Evolutionary conservation across 2,888 invertebrate genomes (phyloP).

Genomic region (Platycnemis pennipes): DNA sequence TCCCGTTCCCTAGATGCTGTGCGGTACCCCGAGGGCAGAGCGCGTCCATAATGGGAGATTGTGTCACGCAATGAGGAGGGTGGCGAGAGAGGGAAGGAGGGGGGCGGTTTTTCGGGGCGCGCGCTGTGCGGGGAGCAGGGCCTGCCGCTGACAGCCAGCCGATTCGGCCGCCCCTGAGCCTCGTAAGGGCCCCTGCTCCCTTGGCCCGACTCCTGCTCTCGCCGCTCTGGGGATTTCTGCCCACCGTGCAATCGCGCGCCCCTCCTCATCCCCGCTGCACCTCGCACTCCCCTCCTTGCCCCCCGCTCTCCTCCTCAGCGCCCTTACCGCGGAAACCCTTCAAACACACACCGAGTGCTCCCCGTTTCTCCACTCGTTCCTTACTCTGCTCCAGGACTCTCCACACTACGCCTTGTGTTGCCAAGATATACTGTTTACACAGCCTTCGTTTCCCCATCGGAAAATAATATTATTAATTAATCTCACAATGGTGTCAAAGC

Average conservation of each 20-base stretch:
- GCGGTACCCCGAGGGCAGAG: slow-evolving; percentile 44
- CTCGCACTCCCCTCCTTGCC: not conserved
- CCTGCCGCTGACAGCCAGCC: slow-evolving; percentile 64
- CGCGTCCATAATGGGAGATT: slow-evolving; percentile 48
- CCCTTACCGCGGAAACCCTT: not conserved
- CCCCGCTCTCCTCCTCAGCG: not conserved
- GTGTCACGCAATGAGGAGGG: not conserved
- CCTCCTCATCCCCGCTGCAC: not conserved
- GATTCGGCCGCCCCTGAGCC: slow-evolving; percentile 33
- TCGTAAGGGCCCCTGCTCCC: not conserved
- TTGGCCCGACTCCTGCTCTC: not conserved
- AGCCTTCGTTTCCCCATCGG: too few species aligned
- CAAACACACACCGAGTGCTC: not conserved
- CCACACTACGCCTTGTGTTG: not conserved
- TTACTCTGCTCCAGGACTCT: not conserved
- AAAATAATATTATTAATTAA: too few species aligned
- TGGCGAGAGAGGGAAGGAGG: not conserved
- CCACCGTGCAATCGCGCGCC: slow-evolving; percentile 10
- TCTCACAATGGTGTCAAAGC: too few species aligned
- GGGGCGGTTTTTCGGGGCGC: not conserved
- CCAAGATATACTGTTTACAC: too few species aligned
- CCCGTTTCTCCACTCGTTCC: not conserved
- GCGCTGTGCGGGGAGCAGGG: not conserved
- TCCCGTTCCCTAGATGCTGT: slow-evolving; percentile 68
- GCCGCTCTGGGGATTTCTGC: slow-evolving; percentile 29